Conservation (phyloP, 1,140 invertebrate genomes). For the Bombyx mori region ASM3026992v2 NC_085116.1:7765501-7766000, state of each 20-base stretch:
- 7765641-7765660: constrained; percentile 89
- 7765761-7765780: constrained; percentile 55
- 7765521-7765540: constrained; percentile 95
- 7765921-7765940: background rate
- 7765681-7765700: constrained; percentile 92
- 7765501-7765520: constrained; percentile 92
- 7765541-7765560: constrained; percentile 90
- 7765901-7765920: background rate
- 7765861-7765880: constrained; percentile 1
- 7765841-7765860: background rate
- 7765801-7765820: constrained; percentile 33
- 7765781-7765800: constrained; percentile 15
- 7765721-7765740: constrained; percentile 91
- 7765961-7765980: background rate
- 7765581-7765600: constrained; percentile 96
- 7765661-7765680: constrained; percentile 83
- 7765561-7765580: constrained; percentile 93
- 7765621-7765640: constrained; percentile 94
- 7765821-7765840: constrained; percentile 42
- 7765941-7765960: background rate
- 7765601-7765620: constrained; percentile 85
- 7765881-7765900: background rate
- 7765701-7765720: constrained; percentile 95
- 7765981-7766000: background rate
- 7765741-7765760: constrained; percentile 76